phyloP scores from a whole-genome alignment of 2,888 invertebrate species.

The Morpho achilles region DNA sequence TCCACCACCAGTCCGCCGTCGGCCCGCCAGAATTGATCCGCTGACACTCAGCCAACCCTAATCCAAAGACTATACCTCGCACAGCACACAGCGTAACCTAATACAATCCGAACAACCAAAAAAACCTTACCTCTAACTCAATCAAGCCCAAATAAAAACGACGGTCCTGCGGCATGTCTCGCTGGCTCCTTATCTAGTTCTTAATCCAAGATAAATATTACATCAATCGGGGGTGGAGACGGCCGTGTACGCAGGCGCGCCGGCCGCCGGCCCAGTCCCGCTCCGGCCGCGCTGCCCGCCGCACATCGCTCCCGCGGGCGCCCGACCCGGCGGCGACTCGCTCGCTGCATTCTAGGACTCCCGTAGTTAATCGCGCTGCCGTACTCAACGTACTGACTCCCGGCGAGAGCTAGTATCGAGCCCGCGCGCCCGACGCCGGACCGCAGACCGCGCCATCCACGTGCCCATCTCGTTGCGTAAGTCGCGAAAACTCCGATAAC shows the following conservation, averaged over 20 bases:
- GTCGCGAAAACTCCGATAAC: conserved; percentile 50
- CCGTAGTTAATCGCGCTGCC: conserved; percentile 30
- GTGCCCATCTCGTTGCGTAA: conserved; percentile 68
- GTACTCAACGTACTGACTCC: conserved; percentile 27
- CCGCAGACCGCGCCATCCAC: conserved; percentile 37
- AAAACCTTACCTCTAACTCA: neutral
- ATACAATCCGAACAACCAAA: neutral
- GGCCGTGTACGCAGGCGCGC: conserved; percentile 39
- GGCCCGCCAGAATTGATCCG: conserved; percentile 64
- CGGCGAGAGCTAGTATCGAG: conserved; percentile 15
- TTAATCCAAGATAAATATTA: conserved; percentile 78
- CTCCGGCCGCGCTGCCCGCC: conserved; percentile 68
- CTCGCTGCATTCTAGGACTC: conserved; percentile 48
- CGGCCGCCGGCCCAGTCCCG: conserved; percentile 63
- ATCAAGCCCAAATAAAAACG: conserved; percentile 19
- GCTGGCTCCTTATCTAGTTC: conserved; percentile 65
- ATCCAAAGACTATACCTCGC: conserved; percentile 40
- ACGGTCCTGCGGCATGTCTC: conserved; percentile 40
- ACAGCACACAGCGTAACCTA: conserved; percentile 8
- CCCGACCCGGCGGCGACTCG: conserved; percentile 66
- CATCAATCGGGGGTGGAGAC: conserved; percentile 70
- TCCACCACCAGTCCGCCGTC: conserved; percentile 42
- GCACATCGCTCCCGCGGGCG: conserved; percentile 59
- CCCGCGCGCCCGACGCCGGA: conserved; percentile 10
- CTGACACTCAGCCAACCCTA: conserved; percentile 42